These are phyloP conservation scores for Himalopsyche tibetana DNA, from an alignment of 2,888 invertebrate species.

Conservation along the genomic window DNA sequence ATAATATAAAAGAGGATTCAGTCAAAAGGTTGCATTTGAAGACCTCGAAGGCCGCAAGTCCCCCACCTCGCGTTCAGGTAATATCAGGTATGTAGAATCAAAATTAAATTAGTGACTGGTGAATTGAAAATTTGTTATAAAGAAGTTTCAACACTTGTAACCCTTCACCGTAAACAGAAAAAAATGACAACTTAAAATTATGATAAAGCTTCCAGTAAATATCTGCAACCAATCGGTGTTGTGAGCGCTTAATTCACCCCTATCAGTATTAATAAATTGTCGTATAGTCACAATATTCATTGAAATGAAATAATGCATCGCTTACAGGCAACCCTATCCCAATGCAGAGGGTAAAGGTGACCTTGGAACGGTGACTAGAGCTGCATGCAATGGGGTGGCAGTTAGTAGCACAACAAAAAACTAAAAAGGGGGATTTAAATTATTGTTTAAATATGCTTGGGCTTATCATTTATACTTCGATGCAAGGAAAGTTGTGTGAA, in stretches of 20 bases:
- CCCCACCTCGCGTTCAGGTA: too few species aligned
- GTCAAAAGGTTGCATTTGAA: too few species aligned
- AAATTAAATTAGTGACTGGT: too few species aligned
- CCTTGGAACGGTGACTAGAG: constrained; percentile 16
- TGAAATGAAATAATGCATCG: constrained; percentile 31
- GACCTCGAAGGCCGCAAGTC: too few species aligned
- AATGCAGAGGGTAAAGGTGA: constrained; percentile 8
- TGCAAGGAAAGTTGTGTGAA: too few species aligned
- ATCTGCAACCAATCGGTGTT: neutral
- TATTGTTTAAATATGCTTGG: neutral
- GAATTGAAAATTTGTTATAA: too few species aligned
- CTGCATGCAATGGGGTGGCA: neutral
- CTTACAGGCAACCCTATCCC: neutral
- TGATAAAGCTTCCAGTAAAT: too few species aligned
- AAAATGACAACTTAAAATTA: too few species aligned
- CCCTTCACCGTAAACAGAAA: too few species aligned
- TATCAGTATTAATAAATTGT: neutral
- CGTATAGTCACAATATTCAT: constrained; percentile 1
- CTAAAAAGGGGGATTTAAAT: neutral
- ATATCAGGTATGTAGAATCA: too few species aligned
- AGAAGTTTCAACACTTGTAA: too few species aligned
- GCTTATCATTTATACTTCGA: neutral
- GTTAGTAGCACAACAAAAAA: neutral
- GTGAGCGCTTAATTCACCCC: neutral
- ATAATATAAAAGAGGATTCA: too few species aligned